Evolutionary conservation across 1,140 invertebrate genomes (phyloP).

Genomic region (Lasaia peninsularis): DNA sequence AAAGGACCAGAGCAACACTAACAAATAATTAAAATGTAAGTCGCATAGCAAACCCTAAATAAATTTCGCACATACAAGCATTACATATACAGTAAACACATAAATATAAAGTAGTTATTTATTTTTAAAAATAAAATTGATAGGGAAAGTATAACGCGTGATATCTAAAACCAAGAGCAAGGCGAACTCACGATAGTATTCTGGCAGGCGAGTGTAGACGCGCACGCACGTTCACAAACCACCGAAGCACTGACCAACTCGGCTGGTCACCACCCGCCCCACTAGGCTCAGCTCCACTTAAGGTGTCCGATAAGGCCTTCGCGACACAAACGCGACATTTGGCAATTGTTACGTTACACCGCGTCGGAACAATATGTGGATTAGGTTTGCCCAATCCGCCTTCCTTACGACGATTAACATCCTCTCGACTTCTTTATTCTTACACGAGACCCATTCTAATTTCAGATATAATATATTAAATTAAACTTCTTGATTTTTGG

Average conservation of each 20-base stretch:
- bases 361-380: constrained; percentile 29
- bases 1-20: too few species aligned
- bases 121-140: too few species aligned
- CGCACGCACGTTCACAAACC: constrained; percentile 35
- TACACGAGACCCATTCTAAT: not conserved
- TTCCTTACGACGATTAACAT: constrained; percentile 10
- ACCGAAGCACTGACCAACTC: constrained; percentile 39
- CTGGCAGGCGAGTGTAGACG: constrained; percentile 29
- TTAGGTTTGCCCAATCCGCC: constrained; percentile 22
- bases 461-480: too few species aligned
- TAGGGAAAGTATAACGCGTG: too few species aligned
- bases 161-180: not conserved
- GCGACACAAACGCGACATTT: constrained; percentile 37
- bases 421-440: not conserved
- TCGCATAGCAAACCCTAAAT: too few species aligned
- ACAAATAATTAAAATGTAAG: too few species aligned
- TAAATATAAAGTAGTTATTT: too few species aligned
- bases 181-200: constrained; percentile 33
- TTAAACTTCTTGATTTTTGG: too few species aligned
- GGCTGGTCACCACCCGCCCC: constrained; percentile 32
- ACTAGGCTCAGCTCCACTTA: constrained; percentile 23
- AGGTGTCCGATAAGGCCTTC: constrained; percentile 31
- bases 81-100: too few species aligned
- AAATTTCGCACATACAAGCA: too few species aligned
- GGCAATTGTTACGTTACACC: constrained; percentile 31